Evolutionary conservation across 2,113 vertebrate species (phyloP).

Genomic region (Colius striatus): DNA sequence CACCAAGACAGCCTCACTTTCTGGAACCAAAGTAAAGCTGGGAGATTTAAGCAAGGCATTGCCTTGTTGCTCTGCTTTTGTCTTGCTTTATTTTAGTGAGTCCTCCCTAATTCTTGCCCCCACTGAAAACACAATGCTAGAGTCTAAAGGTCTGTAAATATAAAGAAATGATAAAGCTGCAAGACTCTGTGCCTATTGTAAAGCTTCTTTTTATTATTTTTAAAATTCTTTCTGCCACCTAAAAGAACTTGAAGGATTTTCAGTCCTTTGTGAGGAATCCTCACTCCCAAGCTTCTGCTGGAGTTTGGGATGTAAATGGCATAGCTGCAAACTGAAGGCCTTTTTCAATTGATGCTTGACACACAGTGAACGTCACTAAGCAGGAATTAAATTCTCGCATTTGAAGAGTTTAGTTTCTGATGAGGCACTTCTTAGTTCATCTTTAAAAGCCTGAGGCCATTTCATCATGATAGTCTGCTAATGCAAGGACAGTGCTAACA

Average conservation of each 20-base stretch:
- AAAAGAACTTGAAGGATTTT: not conserved
- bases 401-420: constrained; percentile 1
- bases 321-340: not conserved
- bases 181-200: accelerated
- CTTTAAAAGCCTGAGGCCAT: constrained; percentile 21
- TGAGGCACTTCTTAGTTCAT: not conserved
- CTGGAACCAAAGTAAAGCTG: not conserved
- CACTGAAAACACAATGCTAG: not conserved
- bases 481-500: constrained; percentile 33
- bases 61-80: not conserved
- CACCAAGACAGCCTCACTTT: accelerated
- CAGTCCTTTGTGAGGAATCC: not conserved
- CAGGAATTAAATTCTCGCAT: not conserved
- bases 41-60: not conserved
- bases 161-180: not conserved
- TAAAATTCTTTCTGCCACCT: not conserved
- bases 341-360: not conserved
- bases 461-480: constrained; percentile 5
- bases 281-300: not conserved
- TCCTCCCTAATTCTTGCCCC: not conserved
- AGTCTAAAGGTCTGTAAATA: not conserved
- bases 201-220: not conserved
- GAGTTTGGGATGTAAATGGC: not conserved
- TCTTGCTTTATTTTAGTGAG: not conserved
- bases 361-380: not conserved